These are phyloP conservation scores for Magallana angulata DNA, from an alignment of 1,140 invertebrate species.

Conservation along the genomic window DNA sequence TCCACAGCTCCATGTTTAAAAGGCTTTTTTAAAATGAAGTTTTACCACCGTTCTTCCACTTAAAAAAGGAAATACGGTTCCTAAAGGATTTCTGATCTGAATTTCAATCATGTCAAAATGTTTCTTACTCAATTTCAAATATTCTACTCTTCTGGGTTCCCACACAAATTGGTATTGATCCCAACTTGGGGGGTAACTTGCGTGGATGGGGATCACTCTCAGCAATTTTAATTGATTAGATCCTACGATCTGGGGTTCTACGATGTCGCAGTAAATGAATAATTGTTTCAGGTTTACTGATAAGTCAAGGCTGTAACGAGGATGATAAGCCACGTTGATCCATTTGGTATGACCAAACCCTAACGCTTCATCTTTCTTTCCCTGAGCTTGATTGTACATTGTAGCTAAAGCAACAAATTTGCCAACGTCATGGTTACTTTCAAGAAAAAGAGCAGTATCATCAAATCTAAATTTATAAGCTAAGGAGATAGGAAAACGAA, in stretches of 20 bases:
- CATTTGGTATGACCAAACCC: neutral
- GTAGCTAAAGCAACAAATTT: neutral
- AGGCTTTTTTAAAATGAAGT: neutral
- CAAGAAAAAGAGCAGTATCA: no score
- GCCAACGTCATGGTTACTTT: no score
- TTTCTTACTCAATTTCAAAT: neutral
- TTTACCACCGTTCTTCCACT: neutral
- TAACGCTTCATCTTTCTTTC: no score
- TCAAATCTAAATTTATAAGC: no score
- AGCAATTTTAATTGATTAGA: neutral
- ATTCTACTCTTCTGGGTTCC: neutral
- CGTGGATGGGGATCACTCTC: neutral
- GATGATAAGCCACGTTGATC: neutral
- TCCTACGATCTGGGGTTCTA: neutral
- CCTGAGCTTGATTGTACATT: no score
- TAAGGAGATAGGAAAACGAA: no score
- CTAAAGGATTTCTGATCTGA: neutral
- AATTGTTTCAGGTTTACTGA: neutral
- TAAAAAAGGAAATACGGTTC: neutral
- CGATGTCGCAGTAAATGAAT: neutral
- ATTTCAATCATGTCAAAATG: neutral
- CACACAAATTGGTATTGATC: neutral
- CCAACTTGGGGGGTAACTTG: no score
- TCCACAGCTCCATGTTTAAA: neutral
- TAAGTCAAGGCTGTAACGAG: neutral